phyloP scores from a whole-genome alignment of 2,797 vertebrate genomes.

The Anisognathus igniventris region DNA sequence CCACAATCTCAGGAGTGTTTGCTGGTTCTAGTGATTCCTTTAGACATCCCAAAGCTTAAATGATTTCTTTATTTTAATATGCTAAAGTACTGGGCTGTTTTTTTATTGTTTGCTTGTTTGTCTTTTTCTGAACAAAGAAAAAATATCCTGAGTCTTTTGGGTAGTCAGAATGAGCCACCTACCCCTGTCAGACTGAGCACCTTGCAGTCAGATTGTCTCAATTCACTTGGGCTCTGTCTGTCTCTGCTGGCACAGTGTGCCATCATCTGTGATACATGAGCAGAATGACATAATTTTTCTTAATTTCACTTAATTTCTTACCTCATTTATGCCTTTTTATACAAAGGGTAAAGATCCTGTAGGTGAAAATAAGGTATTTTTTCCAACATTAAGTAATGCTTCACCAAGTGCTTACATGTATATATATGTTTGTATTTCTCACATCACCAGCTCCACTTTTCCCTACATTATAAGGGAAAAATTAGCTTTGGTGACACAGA shows the following conservation, averaged over 20 bases:
- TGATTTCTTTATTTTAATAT: background rate
- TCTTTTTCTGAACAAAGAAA: background rate
- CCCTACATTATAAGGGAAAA: background rate
- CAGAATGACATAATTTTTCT: background rate
- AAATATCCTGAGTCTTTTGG: background rate
- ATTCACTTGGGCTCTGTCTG: background rate
- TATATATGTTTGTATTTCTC: background rate
- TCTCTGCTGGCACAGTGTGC: background rate
- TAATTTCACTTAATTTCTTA: background rate
- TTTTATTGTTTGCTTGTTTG: background rate
- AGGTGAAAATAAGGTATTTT: background rate
- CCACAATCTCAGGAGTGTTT: background rate
- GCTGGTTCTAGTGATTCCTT: too few relatives aligned
- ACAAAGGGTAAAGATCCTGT: background rate
- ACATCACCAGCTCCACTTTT: background rate
- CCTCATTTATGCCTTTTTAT: background rate
- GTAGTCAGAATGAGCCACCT: background rate
- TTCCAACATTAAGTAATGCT: background rate
- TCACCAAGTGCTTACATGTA: background rate
- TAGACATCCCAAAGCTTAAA: background rate
- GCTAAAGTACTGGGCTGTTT: rapidly evolving
- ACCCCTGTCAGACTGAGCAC: background rate
- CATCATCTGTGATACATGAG: background rate
- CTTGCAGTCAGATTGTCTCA: background rate
- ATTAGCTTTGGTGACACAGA: background rate